Percentiles rank a stretch among this genome's conserved stretches.
Conservation (phyloP, 2,113 vertebrate species). For the Percina caprodes region DNA sequence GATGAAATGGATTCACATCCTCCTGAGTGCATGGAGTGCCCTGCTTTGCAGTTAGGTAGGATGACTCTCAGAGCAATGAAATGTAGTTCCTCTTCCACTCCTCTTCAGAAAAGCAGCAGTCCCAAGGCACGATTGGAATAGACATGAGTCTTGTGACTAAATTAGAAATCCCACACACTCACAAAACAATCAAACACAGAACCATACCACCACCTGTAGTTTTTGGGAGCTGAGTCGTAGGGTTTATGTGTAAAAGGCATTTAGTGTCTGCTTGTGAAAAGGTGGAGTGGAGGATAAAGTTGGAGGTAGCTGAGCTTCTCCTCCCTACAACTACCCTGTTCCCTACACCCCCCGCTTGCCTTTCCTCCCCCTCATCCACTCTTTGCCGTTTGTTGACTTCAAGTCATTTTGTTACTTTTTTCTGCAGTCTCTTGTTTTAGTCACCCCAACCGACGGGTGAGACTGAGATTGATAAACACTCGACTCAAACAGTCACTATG, state of each 20-base stretch:
- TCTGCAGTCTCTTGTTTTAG: conserved; percentile 33
- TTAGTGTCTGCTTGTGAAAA: conserved; percentile 15
- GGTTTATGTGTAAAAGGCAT: conserved; percentile 24
- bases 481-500: conserved; percentile 10
- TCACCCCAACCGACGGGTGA: neutral
- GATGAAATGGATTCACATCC: conserved; percentile 73
- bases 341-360: neutral
- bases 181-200: conserved; percentile 38
- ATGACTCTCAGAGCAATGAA: conserved; percentile 58
- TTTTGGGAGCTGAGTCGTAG: conserved; percentile 26
- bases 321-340: conserved; percentile 9
- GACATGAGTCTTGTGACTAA: conserved; percentile 62
- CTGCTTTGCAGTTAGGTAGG: conserved; percentile 53
- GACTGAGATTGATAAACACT: conserved; percentile 43
- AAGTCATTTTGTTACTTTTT: conserved; percentile 71
- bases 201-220: conserved; percentile 45
- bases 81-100: conserved; percentile 55
- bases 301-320: conserved; percentile 16
- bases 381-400: conserved; percentile 77
- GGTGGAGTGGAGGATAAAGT: conserved; percentile 33
- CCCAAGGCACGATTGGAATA: conserved; percentile 65
- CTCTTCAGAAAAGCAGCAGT: conserved; percentile 46
- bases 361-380: conserved; percentile 22
- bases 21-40: conserved; percentile 52
- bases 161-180: conserved; percentile 45